Conservation (phyloP, 2,888 invertebrate genomes). For the Athalia cordata region DNA sequence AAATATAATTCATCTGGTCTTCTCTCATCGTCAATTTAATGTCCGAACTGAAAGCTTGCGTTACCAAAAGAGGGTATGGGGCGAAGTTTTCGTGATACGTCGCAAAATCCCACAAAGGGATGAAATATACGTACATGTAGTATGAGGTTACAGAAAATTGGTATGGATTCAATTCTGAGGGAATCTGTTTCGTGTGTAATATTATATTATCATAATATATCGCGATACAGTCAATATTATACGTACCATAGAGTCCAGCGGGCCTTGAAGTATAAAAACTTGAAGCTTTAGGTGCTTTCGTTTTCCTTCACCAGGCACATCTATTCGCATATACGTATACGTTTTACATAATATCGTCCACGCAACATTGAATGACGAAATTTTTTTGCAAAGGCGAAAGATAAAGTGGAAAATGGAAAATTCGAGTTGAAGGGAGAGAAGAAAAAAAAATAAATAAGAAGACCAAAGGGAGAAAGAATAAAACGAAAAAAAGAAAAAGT, state of each 20-base stretch:
- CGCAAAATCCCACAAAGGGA: constrained; percentile 26
- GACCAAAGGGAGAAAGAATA: constrained; percentile 18
- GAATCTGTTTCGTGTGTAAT: not conserved
- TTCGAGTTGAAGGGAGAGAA: constrained; percentile 7
- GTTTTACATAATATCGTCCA: no score
- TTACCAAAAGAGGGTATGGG: not conserved
- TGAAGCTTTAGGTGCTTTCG: no score
- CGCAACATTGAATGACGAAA: not conserved
- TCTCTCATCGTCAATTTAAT: constrained; percentile 20
- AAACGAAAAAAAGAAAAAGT: constrained; percentile 51
- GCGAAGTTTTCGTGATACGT: no score
- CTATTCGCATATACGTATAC: no score
- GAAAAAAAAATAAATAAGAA: constrained; percentile 26
- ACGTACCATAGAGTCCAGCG: no score
- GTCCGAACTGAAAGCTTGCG: constrained; percentile 16
- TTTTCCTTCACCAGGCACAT: no score
- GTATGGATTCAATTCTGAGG: not conserved
- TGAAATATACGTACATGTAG: no score
- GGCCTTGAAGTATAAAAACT: no score
- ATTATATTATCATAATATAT: no score
- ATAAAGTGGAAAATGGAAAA: constrained; percentile 26
- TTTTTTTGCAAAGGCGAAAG: constrained; percentile 27
- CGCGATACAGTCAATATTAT: no score
- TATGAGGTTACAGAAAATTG: no score
- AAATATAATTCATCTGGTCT: not conserved